Percentiles rank a stretch among this genome's conserved stretches.
phyloP scores from a whole-genome alignment of 2,888 invertebrate species.

The Unio delphinus region DNA sequence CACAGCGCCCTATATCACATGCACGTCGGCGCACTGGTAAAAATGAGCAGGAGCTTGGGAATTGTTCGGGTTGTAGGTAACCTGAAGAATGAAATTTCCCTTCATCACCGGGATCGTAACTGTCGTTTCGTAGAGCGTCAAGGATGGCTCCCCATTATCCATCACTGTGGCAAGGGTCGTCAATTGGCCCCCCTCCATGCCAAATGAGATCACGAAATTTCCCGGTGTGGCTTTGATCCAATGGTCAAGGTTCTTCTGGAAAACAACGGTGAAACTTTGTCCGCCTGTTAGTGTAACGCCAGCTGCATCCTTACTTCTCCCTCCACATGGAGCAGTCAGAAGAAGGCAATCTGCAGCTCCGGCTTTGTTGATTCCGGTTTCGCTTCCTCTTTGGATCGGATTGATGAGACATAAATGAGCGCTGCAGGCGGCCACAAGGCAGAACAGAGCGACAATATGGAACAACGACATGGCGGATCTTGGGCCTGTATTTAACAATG shows the following conservation, averaged over 20 bases:
- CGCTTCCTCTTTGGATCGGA: conserved; percentile 25
- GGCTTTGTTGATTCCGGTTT: conserved; percentile 18
- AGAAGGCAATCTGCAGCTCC: conserved; percentile 6
- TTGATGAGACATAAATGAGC: conserved; percentile 27
- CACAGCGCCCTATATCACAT: too few species aligned
- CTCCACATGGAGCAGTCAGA: background rate
- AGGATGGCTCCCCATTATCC: conserved; percentile 27
- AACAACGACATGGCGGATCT: too few species aligned
- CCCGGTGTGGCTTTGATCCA: conserved; percentile 25
- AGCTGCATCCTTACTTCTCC: background rate
- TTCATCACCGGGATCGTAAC: conserved; percentile 28
- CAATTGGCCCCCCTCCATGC: conserved; percentile 4
- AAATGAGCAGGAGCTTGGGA: conserved; percentile 13
- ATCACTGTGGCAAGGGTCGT: conserved; percentile 14
- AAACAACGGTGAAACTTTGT: conserved; percentile 34
- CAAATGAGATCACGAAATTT: conserved; percentile 6
- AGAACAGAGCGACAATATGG: too few species aligned
- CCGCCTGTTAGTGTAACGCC: conserved; percentile 8
- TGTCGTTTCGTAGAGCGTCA: conserved; percentile 23
- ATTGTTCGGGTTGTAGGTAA: conserved; percentile 14
- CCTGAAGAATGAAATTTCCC: conserved; percentile 7
- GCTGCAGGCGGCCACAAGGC: conserved; percentile 9
- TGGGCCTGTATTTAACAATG: too few species aligned
- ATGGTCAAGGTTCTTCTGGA: conserved; percentile 46
- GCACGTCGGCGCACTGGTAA: conserved; percentile 18